Base-by-base conservation (phyloP, 2,888 invertebrate species). In the Tenthredo mesomela region DNA sequence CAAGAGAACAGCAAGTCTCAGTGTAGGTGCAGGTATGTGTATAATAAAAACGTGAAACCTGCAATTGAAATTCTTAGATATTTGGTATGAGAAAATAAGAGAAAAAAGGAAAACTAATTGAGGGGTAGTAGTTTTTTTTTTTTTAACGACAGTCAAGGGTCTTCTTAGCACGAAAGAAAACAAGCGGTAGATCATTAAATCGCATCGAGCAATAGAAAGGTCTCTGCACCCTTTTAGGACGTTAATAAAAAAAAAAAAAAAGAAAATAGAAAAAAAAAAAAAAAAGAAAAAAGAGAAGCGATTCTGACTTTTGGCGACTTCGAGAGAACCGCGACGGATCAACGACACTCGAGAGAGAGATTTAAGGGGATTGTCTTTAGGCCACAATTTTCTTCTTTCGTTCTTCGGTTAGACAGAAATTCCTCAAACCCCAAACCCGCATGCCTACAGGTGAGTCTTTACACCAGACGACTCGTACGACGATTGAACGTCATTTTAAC, bases 401-500 rank as follows among this genome's bases (percentile, higher is more conserved):
- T 61, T 54, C 29, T 18, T 40, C 37, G 61, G 58, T 80, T 58
- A 50, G 40, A 77, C 47, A 82, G 70, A 70, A 82, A 82, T 82
- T 82, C 82, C 67, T 82, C 5, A 67, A 61, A 70, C 37, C 40
- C 61, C 37, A 25, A 80, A 61, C 40, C 71, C 43, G 21, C n/a
- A 61, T 80, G 80, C 61, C 80, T 61, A 80, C n/a, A 80, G 80
- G 80, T 80, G 80, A 80, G 58, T 50, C 80, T 40, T 80, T 61
- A 40, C 80, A 61, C 80, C 61, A 37, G 37, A 37, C 80, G 21
- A 40, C 61, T n/a, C 54, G 47, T 77, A 82, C 67, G 82, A 65
- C 82, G 29, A 82, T 82, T 82, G 67, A 54, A 67, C 82, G 70
- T 82, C 82, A 70, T 82, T 70, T 82, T 61, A 65, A 82, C 82